A percentile compares a stretch with the other conserved stretches of the same genome.
These are phyloP conservation scores for Tuta absoluta DNA, from an alignment of 2,888 invertebrate genomes.

Conservation along the genomic window DNA sequence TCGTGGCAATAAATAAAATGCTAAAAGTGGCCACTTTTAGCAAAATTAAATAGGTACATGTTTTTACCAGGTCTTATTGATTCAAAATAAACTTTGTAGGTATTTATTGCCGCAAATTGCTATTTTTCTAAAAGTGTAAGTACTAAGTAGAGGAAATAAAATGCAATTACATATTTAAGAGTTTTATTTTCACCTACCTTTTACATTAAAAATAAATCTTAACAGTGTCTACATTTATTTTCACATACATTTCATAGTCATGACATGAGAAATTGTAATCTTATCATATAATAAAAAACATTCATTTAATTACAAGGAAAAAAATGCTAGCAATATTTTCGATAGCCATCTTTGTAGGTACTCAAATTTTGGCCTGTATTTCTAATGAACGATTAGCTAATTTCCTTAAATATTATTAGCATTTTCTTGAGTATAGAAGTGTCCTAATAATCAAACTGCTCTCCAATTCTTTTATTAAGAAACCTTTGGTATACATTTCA, in stretches of 20 bases:
- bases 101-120: no score
- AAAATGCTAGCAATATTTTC: background rate
- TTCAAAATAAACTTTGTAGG: no score
- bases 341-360: background rate
- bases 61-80: no score
- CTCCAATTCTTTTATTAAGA: background rate
- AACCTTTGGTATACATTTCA: background rate
- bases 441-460: background rate
- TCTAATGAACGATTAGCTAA: background rate
- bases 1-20: no score
- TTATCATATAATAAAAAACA: background rate
- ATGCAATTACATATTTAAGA: background rate
- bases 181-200: conserved; percentile 12
- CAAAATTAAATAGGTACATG: no score
- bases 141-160: background rate
- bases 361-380: background rate
- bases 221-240: conserved; percentile 13
- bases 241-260: conserved; percentile 14
- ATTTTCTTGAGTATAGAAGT: background rate
- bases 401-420: background rate
- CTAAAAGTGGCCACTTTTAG: no score
- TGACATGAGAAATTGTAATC: conserved; percentile 4
- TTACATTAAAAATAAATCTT: conserved; percentile 18
- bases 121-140: no score
- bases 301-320: background rate